These are phyloP conservation scores for Chydorus sphaericus DNA, from an alignment of 2,888 invertebrate species.

Conservation along the genomic window DNA sequence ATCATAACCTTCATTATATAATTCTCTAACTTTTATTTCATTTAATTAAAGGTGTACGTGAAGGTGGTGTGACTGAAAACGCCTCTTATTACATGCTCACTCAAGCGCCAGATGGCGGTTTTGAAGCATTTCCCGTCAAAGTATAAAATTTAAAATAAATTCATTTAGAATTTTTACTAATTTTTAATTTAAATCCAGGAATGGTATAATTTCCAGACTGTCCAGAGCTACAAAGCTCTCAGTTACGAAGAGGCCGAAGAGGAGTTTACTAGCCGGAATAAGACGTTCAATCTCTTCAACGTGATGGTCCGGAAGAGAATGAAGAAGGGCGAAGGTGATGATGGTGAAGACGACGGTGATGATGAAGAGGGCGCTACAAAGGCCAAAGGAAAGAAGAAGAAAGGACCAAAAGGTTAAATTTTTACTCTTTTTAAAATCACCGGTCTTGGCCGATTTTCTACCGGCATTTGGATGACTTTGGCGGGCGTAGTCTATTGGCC, in stretches of 20 bases:
- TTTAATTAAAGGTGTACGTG: constrained; percentile 43
- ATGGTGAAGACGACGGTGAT: constrained; percentile 40
- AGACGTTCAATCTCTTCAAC: constrained; percentile 88
- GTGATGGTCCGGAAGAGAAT: constrained; percentile 82
- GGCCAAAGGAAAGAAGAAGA: constrained; percentile 47
- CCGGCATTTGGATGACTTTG: too few relatives aligned
- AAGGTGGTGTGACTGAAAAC: constrained; percentile 92
- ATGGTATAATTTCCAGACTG: constrained; percentile 88
- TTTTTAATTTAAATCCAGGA: too few relatives aligned
- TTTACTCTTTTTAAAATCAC: not conserved
- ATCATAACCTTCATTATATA: too few relatives aligned
- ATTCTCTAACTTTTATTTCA: too few relatives aligned
- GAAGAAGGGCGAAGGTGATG: constrained; percentile 49
- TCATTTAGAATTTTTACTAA: too few relatives aligned
- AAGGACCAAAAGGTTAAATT: constrained; percentile 28
- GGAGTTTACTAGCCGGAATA: constrained; percentile 87
- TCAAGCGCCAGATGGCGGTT: constrained; percentile 84
- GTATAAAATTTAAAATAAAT: too few relatives aligned
- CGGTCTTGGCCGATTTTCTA: too few relatives aligned
- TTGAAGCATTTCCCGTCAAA: constrained; percentile 92
- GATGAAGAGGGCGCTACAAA: constrained; percentile 22
- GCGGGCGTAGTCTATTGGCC: too few relatives aligned
- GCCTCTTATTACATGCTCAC: constrained; percentile 96
- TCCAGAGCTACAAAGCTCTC: constrained; percentile 79
- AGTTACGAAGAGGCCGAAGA: constrained; percentile 97